phyloP scores from a whole-genome alignment of 2,888 invertebrate genomes.

The Polydesmus complanatus region DNA sequence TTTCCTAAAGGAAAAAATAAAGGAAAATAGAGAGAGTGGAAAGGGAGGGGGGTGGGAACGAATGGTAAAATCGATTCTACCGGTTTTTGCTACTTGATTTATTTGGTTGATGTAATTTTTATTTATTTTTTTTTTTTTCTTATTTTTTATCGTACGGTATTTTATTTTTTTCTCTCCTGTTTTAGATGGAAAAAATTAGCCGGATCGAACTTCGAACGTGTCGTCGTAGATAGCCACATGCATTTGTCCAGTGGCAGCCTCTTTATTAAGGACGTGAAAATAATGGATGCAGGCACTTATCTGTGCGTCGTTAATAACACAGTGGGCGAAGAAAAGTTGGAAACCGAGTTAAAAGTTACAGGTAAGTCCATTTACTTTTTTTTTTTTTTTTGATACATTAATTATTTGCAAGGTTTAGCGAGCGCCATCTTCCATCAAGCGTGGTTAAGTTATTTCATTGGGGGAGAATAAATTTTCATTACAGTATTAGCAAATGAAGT shows the following conservation, averaged over 20 bases:
- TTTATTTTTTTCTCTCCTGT: not conserved
- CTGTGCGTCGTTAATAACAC: constrained; percentile 30
- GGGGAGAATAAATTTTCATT: too few relatives aligned
- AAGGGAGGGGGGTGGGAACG: too few relatives aligned
- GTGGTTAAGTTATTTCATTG: too few relatives aligned
- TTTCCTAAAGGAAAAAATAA: too few relatives aligned
- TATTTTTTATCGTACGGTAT: not conserved
- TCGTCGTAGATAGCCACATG: constrained; percentile 30
- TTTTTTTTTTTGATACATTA: too few relatives aligned
- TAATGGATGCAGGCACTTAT: constrained; percentile 30
- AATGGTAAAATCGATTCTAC: not conserved
- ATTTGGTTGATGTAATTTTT: not conserved
- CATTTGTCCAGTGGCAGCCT: constrained; percentile 32
- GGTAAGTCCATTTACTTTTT: too few relatives aligned
- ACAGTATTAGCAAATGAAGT: too few relatives aligned
- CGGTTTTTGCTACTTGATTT: not conserved
- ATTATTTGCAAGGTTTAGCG: too few relatives aligned
- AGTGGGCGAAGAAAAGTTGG: constrained; percentile 26
- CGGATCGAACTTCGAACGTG: constrained; percentile 51
- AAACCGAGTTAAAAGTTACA: constrained; percentile 27
- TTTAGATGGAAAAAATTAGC: constrained; percentile 54
- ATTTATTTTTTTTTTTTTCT: not conserved
- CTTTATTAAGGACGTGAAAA: constrained; percentile 27
- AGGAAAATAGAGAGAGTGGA: too few relatives aligned
- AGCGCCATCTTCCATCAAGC: too few relatives aligned